phyloP scores from a whole-genome alignment of 2,888 invertebrate species.

The Craniophora ligustri region DNA sequence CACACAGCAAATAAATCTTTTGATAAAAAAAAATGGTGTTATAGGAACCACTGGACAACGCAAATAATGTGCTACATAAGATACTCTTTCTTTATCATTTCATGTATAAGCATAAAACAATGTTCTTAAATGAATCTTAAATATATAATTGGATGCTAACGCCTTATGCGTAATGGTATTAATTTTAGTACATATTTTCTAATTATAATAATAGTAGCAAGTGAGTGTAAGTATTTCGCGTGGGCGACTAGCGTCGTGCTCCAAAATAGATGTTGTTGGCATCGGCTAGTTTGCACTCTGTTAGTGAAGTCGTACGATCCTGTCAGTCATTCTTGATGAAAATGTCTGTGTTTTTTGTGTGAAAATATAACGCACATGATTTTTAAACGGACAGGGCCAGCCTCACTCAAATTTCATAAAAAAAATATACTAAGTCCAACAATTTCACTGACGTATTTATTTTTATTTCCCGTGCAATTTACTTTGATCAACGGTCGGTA shows the following conservation, averaged over 20 bases:
- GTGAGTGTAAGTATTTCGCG: constrained; percentile 87
- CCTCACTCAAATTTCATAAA: constrained; percentile 8
- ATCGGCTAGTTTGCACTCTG: constrained; percentile 69
- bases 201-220: constrained; percentile 80
- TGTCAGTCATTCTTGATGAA: constrained; percentile 62
- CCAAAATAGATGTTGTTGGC: constrained; percentile 84
- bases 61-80: constrained; percentile 1
- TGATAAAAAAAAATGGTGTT: background rate
- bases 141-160: constrained; percentile 49
- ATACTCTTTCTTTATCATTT: background rate
- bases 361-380: constrained; percentile 24
- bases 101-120: constrained; percentile 9
- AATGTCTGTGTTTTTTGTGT: constrained; percentile 52
- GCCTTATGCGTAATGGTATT: constrained; percentile 60
- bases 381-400: constrained; percentile 13
- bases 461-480: constrained; percentile 11
- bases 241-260: constrained; percentile 76
- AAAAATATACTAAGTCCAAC: constrained; percentile 13
- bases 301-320: constrained; percentile 53
- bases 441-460: constrained; percentile 34
- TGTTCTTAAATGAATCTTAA: constrained; percentile 17
- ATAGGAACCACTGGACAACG: background rate
- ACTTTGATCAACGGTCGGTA: background rate
- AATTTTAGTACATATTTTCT: constrained; percentile 81
- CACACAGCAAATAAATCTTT: constrained; percentile 1